phyloP scores from a whole-genome alignment of 1,140 invertebrate species.

The Augochlora pura region DNA sequence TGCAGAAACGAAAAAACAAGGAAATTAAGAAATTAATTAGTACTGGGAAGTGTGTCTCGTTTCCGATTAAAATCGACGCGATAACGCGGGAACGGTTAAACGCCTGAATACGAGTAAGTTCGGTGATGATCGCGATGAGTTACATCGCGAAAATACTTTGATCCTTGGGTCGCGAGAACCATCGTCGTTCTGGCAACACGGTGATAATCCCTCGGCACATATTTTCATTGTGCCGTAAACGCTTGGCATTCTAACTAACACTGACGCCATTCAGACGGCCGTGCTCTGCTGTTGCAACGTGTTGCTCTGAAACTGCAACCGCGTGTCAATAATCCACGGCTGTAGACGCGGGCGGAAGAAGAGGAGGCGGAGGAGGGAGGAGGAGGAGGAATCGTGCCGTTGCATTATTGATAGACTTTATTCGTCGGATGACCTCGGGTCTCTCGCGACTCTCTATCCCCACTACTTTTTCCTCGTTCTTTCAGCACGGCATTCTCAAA shows the following conservation, averaged over 20 bases:
- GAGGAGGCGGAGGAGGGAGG: too few relatives aligned
- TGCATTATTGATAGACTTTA: background rate
- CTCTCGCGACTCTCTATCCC: too few relatives aligned
- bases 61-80: too few relatives aligned
- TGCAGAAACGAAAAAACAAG: too few relatives aligned
- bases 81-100: background rate
- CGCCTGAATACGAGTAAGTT: background rate
- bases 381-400: background rate
- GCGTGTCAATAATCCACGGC: background rate
- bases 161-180: background rate
- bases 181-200: background rate
- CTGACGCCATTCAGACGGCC: background rate
- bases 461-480: too few relatives aligned
- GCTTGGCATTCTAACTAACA: background rate
- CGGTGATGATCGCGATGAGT: background rate
- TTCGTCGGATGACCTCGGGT: background rate
- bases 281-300: background rate
- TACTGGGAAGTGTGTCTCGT: too few relatives aligned
- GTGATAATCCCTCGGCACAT: background rate
- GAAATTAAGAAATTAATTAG: too few relatives aligned
- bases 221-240: background rate
- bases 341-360: background rate
- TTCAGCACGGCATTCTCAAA: too few relatives aligned
- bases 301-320: constrained; percentile 5
- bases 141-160: background rate